Evolutionary conservation across 1,140 invertebrate genomes (phyloP), one percentile per base, ranked within the genome.

Genomic region (Psilanteris sp.): DNA sequence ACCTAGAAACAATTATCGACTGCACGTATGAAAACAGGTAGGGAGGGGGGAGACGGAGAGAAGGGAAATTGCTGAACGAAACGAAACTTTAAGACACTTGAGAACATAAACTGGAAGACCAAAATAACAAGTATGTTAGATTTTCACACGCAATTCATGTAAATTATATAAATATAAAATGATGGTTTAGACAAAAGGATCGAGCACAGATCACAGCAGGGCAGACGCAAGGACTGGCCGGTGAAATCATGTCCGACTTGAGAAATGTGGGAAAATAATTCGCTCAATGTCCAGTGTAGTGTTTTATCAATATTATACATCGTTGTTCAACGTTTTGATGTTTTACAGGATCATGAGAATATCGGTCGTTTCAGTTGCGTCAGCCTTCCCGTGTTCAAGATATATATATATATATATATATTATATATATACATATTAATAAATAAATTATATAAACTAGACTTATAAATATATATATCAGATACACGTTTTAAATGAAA

Each of bases 101-200:
- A n/a, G n/a, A n/a, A n/a, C n/a, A n/a, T n/a, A n/a, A n/a, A n/a
- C n/a, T n/a, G n/a, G n/a, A n/a, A n/a, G n/a, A n/a, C n/a, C 16
- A 26, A 3, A 10, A 37, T 48, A 41, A 43, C 11, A 37, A 16
- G 31, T 31, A 61, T 50, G 57, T 72, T 74, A 75, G 55, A 75
- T 75, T 68, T 70, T 68, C 55, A 76, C 64, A 70, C 55, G 72
- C 64, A 67, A 57, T 73, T 73, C 52, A 73, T 73, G 70, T 73
- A 73, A 66, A 73, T 73, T 73, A 73, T 73, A 73, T 73, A 73
- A 73, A 73, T 64, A 68, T 37, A 70, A n/a, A 73, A 64, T 70
- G 54, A 72, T 64, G 39, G 54, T 50, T 71, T 62, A 62, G 57
- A 48, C 26, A 41, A 67, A 64, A 59, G 39, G 31, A 57, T 44